Conservation (phyloP, 2,797 vertebrate species). For the Melanotaenia parkinsoni region DNA sequence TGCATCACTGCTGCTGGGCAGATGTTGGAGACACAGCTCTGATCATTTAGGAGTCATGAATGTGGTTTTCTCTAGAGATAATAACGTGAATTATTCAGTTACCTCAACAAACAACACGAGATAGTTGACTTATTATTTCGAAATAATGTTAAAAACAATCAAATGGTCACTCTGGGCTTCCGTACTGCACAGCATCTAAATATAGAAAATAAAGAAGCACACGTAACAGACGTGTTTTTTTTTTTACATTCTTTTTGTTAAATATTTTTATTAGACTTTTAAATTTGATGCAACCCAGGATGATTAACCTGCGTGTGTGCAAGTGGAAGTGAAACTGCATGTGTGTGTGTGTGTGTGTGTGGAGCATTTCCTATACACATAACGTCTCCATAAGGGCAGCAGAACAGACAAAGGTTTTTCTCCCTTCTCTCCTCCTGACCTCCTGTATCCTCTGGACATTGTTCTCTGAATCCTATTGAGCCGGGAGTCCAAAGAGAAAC, state of each 20-base stretch:
- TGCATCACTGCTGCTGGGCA: no score
- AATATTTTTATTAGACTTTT: not conserved
- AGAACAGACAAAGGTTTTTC: conserved; percentile 66
- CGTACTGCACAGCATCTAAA: no score
- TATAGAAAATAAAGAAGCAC: no score
- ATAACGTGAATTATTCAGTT: no score
- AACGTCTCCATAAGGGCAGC: conserved; percentile 62
- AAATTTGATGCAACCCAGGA: not conserved
- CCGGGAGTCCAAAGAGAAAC: conserved; percentile 69
- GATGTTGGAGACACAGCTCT: no score
- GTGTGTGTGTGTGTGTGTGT: conserved; percentile 1
- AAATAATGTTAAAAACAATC: no score
- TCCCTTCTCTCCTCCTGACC: conserved; percentile 71
- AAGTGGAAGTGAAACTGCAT: not conserved
- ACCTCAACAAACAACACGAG: no score
- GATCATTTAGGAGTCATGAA: no score
- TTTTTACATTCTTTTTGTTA: no score
- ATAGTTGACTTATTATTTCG: no score
- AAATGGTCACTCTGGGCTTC: no score
- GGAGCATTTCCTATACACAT: conserved; percentile 35
- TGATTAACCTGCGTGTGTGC: not conserved
- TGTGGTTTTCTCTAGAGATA: no score
- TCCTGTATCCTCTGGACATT: conserved; percentile 72
- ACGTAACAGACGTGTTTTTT: not conserved
- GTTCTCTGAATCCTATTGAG: conserved; percentile 82